Evolutionary conservation across 2,113 vertebrate genomes (phyloP).

Genomic region (Hymenochirus boettgeri): DNA sequence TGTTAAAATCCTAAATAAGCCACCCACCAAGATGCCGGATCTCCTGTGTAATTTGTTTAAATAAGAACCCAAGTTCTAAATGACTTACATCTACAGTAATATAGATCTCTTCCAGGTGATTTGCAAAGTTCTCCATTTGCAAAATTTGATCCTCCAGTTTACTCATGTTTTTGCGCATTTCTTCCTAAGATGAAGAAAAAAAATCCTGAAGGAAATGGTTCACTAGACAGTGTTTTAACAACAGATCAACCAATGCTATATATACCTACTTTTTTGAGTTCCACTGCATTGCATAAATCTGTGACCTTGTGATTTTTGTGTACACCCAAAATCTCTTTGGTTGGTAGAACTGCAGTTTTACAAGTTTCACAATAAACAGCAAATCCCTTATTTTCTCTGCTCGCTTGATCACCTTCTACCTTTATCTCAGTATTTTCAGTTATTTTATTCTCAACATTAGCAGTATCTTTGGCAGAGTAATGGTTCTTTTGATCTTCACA

Average conservation of each 20-base stretch:
- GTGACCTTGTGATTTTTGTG: conserved; percentile 65
- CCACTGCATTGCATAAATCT: conserved; percentile 54
- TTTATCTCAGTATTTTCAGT: neutral
- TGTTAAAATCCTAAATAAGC: no score
- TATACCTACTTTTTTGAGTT: conserved; percentile 66
- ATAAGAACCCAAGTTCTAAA: neutral
- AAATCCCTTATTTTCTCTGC: conserved; percentile 42
- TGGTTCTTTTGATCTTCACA: neutral
- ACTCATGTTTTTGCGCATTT: conserved; percentile 65
- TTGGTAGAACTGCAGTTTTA: conserved; percentile 56
- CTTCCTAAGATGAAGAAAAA: conserved; percentile 55
- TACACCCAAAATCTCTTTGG: conserved; percentile 49
- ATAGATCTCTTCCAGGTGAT: conserved; percentile 93
- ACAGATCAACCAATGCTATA: neutral
- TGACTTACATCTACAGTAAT: conserved; percentile 88
- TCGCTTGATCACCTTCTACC: neutral
- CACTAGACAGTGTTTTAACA: no score
- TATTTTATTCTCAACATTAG: neutral
- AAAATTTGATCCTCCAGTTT: conserved; percentile 77
- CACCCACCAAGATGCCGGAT: no score
- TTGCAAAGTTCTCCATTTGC: conserved; percentile 87
- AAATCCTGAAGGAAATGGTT: no score
- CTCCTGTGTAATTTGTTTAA: no score
- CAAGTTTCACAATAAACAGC: conserved; percentile 69
- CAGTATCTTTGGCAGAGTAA: neutral